Percentiles rank a stretch among this genome's conserved stretches.
Conservation (phyloP, 2,113 vertebrate genomes). For the Tupaia tana region DNA sequence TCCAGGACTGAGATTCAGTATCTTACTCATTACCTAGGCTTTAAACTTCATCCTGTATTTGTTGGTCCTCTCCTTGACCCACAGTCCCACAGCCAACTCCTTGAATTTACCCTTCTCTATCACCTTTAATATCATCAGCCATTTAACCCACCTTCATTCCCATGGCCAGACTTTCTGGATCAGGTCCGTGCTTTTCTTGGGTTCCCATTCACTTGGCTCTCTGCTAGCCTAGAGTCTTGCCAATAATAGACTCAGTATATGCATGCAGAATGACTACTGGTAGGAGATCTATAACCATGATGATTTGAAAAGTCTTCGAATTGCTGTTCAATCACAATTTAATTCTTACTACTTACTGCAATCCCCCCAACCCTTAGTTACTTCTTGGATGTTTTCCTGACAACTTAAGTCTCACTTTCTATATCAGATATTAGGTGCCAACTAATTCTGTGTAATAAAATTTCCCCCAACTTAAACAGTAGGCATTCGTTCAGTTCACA, state of each 20-base stretch:
- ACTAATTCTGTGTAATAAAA: constrained; percentile 18
- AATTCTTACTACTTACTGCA: constrained; percentile 45
- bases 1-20: not conserved
- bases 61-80: constrained; percentile 11
- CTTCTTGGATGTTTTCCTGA: constrained; percentile 14
- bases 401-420: constrained; percentile 36
- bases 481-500: constrained; percentile 20
- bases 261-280: not conserved
- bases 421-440: not conserved
- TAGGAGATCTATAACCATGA: not conserved
- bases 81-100: not conserved
- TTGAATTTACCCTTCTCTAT: constrained; percentile 32
- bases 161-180: not conserved
- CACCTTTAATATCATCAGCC: not conserved
- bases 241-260: not conserved
- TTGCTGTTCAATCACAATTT: constrained; percentile 31
- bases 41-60: constrained; percentile 15
- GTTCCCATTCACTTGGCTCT: not conserved
- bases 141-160: not conserved
- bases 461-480: not conserved
- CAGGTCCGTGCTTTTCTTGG: not conserved
- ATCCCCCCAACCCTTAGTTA: not conserved
- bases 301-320: constrained; percentile 55
- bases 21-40: not conserved
- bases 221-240: not conserved